phyloP scores from a whole-genome alignment of 1,140 invertebrate species.

The Sycobia sp. region DNA sequence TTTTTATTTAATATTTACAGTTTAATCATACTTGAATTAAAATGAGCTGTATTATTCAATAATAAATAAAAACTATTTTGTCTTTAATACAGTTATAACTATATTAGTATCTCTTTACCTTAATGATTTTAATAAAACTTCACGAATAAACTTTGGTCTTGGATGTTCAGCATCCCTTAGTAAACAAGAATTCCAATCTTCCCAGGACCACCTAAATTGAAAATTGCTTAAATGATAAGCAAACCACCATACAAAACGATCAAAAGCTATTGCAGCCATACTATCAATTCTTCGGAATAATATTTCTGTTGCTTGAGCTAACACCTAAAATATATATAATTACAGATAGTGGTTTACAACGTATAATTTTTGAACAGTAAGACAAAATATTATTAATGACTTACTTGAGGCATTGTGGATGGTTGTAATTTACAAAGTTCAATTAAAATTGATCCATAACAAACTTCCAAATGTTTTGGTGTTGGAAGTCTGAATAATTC shows the following conservation, averaged over 20 bases:
- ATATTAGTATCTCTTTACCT: constrained; percentile 70
- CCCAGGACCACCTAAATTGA: constrained; percentile 99
- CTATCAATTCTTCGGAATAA: constrained; percentile 93
- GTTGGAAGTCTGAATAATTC: constrained; percentile 93
- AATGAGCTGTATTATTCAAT: too few species aligned
- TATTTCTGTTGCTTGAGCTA: constrained; percentile 97
- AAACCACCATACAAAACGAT: constrained; percentile 97
- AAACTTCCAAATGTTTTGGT: constrained; percentile 87
- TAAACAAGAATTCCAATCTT: constrained; percentile 87
- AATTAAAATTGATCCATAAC: constrained; percentile 94
- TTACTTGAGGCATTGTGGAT: constrained; percentile 93
- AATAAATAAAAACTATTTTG: too few species aligned
- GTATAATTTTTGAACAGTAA: constrained; percentile 1
- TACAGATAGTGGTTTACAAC: background rate
- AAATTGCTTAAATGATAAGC: constrained; percentile 99
- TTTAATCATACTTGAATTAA: too few species aligned
- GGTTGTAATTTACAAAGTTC: constrained; percentile 97
- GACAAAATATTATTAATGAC: constrained; percentile 27
- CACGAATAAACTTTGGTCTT: constrained; percentile 93
- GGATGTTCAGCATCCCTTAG: constrained; percentile 89
- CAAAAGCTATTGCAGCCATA: constrained; percentile 96
- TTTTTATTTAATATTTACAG: too few species aligned
- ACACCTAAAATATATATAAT: constrained; percentile 57
- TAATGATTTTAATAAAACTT: constrained; percentile 89
- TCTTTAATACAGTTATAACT: too few species aligned